A percentile compares a stretch with the other conserved stretches of the same genome.
These are phyloP conservation scores for Eidolon dupreanum DNA, from an alignment of 2,797 vertebrate species.

Conservation along the genomic window DNA sequence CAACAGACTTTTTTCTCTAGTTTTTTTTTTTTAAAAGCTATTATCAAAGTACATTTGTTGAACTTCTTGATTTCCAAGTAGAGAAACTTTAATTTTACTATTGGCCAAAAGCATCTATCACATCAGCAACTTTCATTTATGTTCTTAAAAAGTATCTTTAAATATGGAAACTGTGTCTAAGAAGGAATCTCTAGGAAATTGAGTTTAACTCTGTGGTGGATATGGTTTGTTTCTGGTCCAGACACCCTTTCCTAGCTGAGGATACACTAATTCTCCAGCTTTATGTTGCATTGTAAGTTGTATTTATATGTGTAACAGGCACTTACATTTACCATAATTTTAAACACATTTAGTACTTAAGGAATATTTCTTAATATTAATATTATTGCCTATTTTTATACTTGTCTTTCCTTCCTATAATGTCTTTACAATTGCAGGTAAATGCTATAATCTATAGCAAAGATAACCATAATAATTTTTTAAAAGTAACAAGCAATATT, in stretches of 20 bases:
- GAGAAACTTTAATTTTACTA: neutral
- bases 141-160: neutral
- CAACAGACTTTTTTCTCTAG: neutral
- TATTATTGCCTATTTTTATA: neutral
- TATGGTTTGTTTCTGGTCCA: neutral
- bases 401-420: neutral
- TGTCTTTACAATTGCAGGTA: neutral
- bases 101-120: neutral
- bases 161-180: neutral
- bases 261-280: too few species aligned
- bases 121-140: neutral
- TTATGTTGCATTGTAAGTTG: neutral
- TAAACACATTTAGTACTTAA: neutral
- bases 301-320: neutral
- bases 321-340: neutral
- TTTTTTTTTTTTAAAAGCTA: neutral
- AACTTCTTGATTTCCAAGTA: neutral
- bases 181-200: neutral
- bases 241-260: neutral
- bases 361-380: neutral
- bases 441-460: neutral
- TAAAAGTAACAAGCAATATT: neutral
- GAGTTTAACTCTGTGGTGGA: neutral
- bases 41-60: neutral
- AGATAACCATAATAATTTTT: neutral